These are phyloP conservation scores for Megalops atlanticus DNA, from an alignment of 2,113 vertebrate genomes.

Conservation along the genomic window DNA sequence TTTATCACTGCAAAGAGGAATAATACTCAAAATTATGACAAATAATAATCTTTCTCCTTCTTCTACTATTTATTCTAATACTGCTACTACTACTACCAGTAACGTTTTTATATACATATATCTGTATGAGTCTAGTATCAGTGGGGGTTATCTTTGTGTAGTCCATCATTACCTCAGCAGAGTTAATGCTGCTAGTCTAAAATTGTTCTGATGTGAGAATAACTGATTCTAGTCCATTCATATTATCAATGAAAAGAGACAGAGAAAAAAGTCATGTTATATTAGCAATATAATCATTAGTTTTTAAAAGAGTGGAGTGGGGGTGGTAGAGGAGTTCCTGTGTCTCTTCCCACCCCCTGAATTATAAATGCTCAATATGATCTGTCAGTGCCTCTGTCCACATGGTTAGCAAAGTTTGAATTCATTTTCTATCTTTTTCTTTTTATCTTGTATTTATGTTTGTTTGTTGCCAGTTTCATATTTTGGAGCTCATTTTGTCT, in stretches of 20 bases:
- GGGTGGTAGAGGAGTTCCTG: background rate
- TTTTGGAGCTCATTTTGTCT: constrained; percentile 9
- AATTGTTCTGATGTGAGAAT: constrained; percentile 54
- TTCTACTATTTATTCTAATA: constrained; percentile 71
- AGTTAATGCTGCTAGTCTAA: constrained; percentile 63
- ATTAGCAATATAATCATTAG: constrained; percentile 74
- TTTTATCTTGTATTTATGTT: background rate
- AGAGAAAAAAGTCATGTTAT: constrained; percentile 51
- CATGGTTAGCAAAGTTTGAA: constrained; percentile 40
- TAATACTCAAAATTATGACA: constrained; percentile 47
- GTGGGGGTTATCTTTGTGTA: constrained; percentile 73
- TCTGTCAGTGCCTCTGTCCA: constrained; percentile 65
- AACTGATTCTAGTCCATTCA: constrained; percentile 65
- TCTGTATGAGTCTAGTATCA: constrained; percentile 53
- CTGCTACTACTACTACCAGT: constrained; percentile 44
- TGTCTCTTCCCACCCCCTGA: background rate
- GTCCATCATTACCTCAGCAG: constrained; percentile 64
- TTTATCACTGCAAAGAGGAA: constrained; percentile 54
- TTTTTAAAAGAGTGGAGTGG: constrained; percentile 62
- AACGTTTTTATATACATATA: constrained; percentile 50
- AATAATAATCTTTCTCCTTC: constrained; percentile 74
- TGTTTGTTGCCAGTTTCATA: background rate
- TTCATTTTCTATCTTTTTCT: constrained; percentile 19
- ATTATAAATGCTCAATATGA: constrained; percentile 45
- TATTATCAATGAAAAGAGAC: constrained; percentile 45